Percentiles rank a stretch among this genome's conserved stretches.
Conservation (phyloP, 2,113 vertebrate species). For the Podarcis muralis region DNA sequence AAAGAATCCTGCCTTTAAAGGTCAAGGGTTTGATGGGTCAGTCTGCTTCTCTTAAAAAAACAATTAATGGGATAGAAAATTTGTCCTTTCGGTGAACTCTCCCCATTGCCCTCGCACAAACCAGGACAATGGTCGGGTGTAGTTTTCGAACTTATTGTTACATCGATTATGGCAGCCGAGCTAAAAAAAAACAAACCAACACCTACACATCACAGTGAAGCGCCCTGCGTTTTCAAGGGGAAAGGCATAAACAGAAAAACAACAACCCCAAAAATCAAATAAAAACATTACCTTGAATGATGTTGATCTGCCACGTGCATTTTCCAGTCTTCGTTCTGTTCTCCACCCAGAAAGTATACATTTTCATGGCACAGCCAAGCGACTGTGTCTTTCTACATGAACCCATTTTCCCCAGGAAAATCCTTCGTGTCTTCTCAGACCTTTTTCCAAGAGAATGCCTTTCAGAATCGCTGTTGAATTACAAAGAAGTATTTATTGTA, state of each 20-base stretch:
- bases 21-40: conserved; percentile 94
- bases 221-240: background rate
- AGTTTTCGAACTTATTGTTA: conserved; percentile 73
- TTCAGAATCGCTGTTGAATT: conserved; percentile 85
- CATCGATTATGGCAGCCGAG: conserved; percentile 15
- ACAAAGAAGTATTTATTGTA: conserved; percentile 89
- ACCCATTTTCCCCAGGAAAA: conserved; percentile 78
- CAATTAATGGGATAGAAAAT: conserved; percentile 92
- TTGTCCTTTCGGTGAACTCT: conserved; percentile 94
- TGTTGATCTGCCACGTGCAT: conserved; percentile 72
- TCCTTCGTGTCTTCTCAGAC: conserved; percentile 79
- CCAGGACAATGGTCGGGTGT: conserved; percentile 77
- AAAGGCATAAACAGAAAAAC: background rate
- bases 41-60: conserved; percentile 83
- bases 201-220: conserved; percentile 5
- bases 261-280: background rate
- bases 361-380: conserved; percentile 74
- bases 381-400: conserved; percentile 74
- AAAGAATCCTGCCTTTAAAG: conserved; percentile 84
- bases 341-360: conserved; percentile 68
- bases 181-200: background rate
- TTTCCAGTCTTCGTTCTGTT: conserved; percentile 65
- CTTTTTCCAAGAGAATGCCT: conserved; percentile 83
- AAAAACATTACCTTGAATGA: conserved; percentile 78
- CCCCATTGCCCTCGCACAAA: conserved; percentile 85